Conservation (phyloP, 2,113 vertebrate species). For the Pelobates fuscus region DNA sequence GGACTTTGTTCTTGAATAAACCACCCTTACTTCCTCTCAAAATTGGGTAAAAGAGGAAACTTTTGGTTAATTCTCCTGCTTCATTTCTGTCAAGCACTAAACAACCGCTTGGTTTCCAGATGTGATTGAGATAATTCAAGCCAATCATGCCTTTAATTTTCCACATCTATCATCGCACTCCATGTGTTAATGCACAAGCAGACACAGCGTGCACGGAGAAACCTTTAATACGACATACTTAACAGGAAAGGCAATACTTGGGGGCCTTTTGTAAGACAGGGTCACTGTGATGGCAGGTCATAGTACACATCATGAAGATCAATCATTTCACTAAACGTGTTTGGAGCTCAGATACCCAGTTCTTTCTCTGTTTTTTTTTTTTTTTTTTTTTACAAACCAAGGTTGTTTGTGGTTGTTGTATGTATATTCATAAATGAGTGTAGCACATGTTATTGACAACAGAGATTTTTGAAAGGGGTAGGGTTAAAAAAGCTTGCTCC, state of each 20-base stretch:
- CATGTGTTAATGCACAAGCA: constrained; percentile 9
- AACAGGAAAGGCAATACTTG: constrained; percentile 18
- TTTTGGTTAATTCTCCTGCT: background rate
- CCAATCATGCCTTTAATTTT: background rate
- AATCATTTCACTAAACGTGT: background rate
- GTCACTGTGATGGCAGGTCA: constrained; percentile 11
- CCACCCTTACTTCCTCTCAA: background rate
- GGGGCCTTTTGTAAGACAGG: background rate
- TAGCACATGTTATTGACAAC: too few species aligned
- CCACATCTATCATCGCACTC: constrained; percentile 14
- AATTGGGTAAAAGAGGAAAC: background rate
- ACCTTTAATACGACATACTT: background rate
- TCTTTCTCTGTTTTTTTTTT: background rate
- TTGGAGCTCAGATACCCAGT: background rate
- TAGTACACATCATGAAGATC: background rate
- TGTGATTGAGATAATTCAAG: background rate
- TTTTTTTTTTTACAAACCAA: too few species aligned
- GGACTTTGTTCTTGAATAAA: background rate
- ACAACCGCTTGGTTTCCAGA: background rate
- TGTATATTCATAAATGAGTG: too few species aligned
- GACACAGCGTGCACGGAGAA: constrained; percentile 4
- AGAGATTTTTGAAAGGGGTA: too few species aligned
- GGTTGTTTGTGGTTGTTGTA: too few species aligned
- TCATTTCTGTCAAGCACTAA: background rate
- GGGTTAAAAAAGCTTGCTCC: too few species aligned